Base-by-base conservation (phyloP, 2,888 invertebrate genomes). In the Xanthostigma xanthostigma region DNA sequence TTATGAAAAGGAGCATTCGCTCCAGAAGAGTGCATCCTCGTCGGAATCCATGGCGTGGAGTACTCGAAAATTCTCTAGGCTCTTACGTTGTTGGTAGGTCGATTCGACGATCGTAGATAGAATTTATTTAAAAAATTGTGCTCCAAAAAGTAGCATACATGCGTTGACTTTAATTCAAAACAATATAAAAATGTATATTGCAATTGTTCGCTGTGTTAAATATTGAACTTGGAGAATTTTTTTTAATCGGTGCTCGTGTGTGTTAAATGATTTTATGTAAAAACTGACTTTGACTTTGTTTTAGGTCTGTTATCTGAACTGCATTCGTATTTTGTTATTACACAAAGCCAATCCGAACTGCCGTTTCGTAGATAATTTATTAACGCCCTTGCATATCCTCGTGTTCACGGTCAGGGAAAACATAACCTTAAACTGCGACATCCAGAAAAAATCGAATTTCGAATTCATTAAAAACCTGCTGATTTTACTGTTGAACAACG, bases 271-370 rank as follows among this genome's bases (percentile, higher is more conserved):
- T 14, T 33, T 51, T 42, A 33, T 43, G 4, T 39, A 44, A 27
- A n/a, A 13, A 39, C 13, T 47, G 50, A 46, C 49, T 43, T 35
- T 46, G 38, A 13, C 53, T 49, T 53, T 53, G 48, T 52, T 64
- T 14, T 55, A 79, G 79, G 79, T 84, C 3, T 81, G 79, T 60
- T 83, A 84, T 60, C 62, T 84, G 54, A 78, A 79, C 59, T 83
- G 82, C 60, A 77, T 85, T 46, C 70, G 79, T 42, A 75, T 81
- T 44, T 67, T 85, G 27, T 65, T 84, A 54, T 76, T 79, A 58
- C 73, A 79, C 60, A 83, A 84, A 53, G 84, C 84, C 33, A 79
- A 81, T 62, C 79, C 82, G 36, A 84, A 84, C 62, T 83, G 84
- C 63, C 75, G 77, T 52, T 79, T 80, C 58, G 70, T 78, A 37